Percentiles rank a stretch among this genome's conserved stretches.
phyloP scores from a whole-genome alignment of 2,797 vertebrate species.

The Schizopygopsis malacanthus region DNA sequence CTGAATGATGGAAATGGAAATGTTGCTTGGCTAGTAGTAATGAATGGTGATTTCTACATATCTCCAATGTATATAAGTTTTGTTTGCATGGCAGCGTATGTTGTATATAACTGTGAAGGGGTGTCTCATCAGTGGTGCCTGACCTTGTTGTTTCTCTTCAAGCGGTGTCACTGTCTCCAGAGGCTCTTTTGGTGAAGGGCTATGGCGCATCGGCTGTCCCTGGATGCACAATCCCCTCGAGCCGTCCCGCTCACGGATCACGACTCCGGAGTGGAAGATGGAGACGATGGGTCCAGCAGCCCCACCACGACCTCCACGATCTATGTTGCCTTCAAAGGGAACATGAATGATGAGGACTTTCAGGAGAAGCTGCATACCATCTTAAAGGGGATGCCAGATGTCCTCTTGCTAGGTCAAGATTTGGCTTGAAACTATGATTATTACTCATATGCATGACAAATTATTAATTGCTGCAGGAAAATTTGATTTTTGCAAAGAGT shows the following conservation, averaged over 20 bases:
- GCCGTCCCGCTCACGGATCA: slow-evolving; percentile 82
- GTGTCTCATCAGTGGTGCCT: neutral
- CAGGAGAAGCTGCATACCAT: slow-evolving; percentile 87
- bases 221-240: slow-evolving; percentile 76
- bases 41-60: neutral
- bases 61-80: neutral
- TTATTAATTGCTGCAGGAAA: neutral
- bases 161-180: slow-evolving; percentile 53
- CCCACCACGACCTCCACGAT: slow-evolving; percentile 81
- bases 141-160: neutral
- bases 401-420: slow-evolving; percentile 90
- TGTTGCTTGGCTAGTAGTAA: too few species aligned
- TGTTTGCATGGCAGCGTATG: neutral
- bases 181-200: slow-evolving; percentile 72
- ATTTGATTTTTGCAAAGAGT: neutral
- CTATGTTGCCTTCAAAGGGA: slow-evolving; percentile 93
- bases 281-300: slow-evolving; percentile 69
- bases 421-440: neutral
- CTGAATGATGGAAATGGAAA: neutral
- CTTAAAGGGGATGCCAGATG: slow-evolving; percentile 86
- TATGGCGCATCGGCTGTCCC: slow-evolving; percentile 77
- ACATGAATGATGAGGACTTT: slow-evolving; percentile 92
- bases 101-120: neutral
- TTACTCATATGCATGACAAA: neutral
- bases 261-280: slow-evolving; percentile 91